Evolutionary conservation across 2,888 invertebrate genomes (phyloP), one percentile per base, ranked within the genome.

Genomic region (Sipha maydis): DNA sequence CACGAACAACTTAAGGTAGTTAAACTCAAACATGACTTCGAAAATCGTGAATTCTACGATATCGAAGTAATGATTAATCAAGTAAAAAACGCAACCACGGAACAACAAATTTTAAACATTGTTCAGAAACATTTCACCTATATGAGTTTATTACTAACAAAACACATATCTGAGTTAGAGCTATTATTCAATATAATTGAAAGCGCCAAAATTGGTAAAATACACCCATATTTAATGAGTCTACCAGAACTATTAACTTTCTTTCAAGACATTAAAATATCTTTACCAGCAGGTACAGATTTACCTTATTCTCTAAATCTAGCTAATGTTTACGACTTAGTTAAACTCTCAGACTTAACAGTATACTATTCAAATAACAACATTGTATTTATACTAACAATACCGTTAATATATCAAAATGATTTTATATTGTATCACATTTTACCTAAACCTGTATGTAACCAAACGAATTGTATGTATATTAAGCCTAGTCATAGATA

Each of bases 391-490:
- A 7, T 9, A 7, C 25, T 69, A 9, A n/a, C 5, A 0, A 5
- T 69, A 69, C 67, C 67, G 0, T n/a, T 69, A 69, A n/a, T 69
- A 9, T n/a, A 69, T n/a, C 67, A 69, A 69, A 5, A 69, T 69
- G 67, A n/a, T n/a, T 69, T 69, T n/a, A 69, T n/a, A n/a, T 69
- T 69, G n/a, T 69, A 69, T n/a, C 11, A 69, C 11, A 7, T 69
- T n/a, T 9, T 69, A 69, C 67, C 67, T 69, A 69, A 69, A 69
- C 67, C 67, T n/a, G n/a, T 69, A 69, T 69, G 67, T 69, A 25
- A n/a, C 9, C 25, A n/a, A n/a, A 69, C 1, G 7, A n/a, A 69
- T 69, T 69, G 67, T 69, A n/a, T n/a, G 25, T n/a, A n/a, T 69
- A 69, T 11, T 25, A 25, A n/a, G n/a, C 5, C 67, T 69, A 69